A percentile compares a stretch with the other conserved stretches of the same genome.
Conservation (phyloP, 2,797 vertebrate species). For the Zenarchopterus dispar region DNA sequence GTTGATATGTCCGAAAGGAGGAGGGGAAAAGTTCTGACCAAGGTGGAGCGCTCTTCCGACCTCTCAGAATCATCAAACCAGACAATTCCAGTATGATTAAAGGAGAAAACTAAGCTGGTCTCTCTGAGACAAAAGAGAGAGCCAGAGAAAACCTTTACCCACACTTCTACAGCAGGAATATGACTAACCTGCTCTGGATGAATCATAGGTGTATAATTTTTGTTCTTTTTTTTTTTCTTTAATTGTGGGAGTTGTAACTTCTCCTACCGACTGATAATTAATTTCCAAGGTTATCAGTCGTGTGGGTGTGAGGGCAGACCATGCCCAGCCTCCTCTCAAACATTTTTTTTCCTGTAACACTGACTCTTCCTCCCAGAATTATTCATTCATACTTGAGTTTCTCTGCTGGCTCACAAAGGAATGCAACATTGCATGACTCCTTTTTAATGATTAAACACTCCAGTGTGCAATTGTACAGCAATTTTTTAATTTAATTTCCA, state of each 20-base stretch:
- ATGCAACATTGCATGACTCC: slow-evolving; percentile 53
- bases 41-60: slow-evolving; percentile 42
- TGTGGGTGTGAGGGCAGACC: slow-evolving; percentile 52
- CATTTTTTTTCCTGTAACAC: slow-evolving; percentile 47
- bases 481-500: slow-evolving; percentile 1
- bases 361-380: slow-evolving; percentile 54
- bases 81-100: too few relatives aligned
- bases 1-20: slow-evolving; percentile 53
- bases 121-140: background rate
- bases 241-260: slow-evolving; percentile 18
- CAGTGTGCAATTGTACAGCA: slow-evolving; percentile 9
- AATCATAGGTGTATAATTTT: slow-evolving; percentile 13
- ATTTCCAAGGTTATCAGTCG: slow-evolving; percentile 54
- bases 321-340: slow-evolving; percentile 43
- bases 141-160: too few relatives aligned
- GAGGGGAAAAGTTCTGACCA: slow-evolving; percentile 21
- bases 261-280: slow-evolving; percentile 21
- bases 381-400: slow-evolving; percentile 55
- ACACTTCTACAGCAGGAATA: too few relatives aligned
- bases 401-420: slow-evolving; percentile 50
- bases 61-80: slow-evolving; percentile 29
- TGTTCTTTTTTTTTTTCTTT: slow-evolving; percentile 1
- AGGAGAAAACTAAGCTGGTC: background rate
- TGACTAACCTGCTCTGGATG: too few relatives aligned
- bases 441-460: slow-evolving; percentile 66